These are phyloP conservation scores for Dendropsophus ebraccatus DNA, from an alignment of 2,113 vertebrate species.

Conservation along the genomic window DNA sequence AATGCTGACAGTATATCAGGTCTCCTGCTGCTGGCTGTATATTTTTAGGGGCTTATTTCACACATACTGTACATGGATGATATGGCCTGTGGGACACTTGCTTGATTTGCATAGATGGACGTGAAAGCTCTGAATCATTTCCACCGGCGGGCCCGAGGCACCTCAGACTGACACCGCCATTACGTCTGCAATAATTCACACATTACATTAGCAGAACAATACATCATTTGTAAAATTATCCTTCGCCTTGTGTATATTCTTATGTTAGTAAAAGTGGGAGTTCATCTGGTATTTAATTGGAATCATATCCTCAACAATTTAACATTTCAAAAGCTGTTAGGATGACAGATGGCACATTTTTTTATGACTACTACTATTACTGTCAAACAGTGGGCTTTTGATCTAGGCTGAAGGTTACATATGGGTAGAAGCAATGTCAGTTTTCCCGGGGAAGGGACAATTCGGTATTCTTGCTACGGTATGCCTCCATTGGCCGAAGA, in stretches of 20 bases:
- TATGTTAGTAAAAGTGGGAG: constrained; percentile 65
- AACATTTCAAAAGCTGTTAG: constrained; percentile 80
- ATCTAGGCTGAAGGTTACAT: constrained; percentile 78
- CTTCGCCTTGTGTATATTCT: constrained; percentile 5
- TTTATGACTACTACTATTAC: constrained; percentile 78
- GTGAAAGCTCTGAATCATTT: not conserved
- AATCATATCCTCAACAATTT: constrained; percentile 78
- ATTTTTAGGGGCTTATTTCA: not conserved
- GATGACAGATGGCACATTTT: constrained; percentile 74
- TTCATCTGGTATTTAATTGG: constrained; percentile 76
- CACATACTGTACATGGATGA: not conserved
- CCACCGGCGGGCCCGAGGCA: not conserved
- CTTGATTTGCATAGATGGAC: not conserved
- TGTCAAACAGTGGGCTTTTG: constrained; percentile 72
- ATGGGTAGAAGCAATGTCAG: constrained; percentile 71
- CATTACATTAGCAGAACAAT: constrained; percentile 19
- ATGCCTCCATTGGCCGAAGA: constrained; percentile 63
- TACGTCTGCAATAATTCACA: not conserved
- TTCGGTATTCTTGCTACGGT: constrained; percentile 42
- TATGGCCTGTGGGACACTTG: not conserved
- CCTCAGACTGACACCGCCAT: not conserved
- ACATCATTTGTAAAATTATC: constrained; percentile 13
- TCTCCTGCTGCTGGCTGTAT: not conserved
- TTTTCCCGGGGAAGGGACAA: constrained; percentile 67
- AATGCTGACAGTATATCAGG: not conserved